Conservation (phyloP, 2,797 vertebrate species). For the Hippoglossus hippoglossus region DNA sequence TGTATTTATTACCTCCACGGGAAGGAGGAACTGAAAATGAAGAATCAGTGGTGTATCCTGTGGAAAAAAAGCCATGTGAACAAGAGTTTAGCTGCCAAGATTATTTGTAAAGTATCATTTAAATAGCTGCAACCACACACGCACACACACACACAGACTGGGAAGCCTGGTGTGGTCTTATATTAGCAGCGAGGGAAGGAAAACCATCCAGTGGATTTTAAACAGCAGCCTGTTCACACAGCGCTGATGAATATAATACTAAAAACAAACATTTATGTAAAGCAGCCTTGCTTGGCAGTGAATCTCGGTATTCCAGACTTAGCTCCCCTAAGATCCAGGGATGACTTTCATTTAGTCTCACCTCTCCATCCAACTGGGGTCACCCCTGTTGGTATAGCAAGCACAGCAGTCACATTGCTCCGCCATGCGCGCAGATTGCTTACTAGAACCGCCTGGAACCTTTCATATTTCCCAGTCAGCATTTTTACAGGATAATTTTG, state of each 20-base stretch:
- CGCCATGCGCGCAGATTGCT: conserved; percentile 84
- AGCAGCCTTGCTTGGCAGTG: conserved; percentile 49
- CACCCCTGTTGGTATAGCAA: conserved; percentile 85
- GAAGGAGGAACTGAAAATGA: conserved; percentile 70
- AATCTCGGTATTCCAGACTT: conserved; percentile 69
- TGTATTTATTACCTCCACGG: conserved; percentile 81
- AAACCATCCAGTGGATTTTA: conserved; percentile 15
- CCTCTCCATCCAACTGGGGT: conserved; percentile 80
- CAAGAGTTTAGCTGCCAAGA: conserved; percentile 6
- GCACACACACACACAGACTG: not conserved
- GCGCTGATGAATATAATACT: conserved; percentile 50
- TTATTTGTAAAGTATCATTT: conserved; percentile 15
- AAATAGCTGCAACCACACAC: conserved; percentile 5
- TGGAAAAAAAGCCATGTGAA: conserved; percentile 17
- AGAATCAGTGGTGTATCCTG: conserved; percentile 66
- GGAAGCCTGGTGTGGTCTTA: not conserved
- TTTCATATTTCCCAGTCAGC: conserved; percentile 85
- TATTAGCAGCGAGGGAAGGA: not conserved
- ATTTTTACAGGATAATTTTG: conserved; percentile 84
- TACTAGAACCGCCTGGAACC: conserved; percentile 84
- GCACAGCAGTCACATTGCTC: conserved; percentile 85
- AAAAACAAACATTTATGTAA: conserved; percentile 64
- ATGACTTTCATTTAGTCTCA: conserved; percentile 83
- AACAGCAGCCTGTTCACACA: conserved; percentile 45
- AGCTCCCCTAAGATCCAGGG: conserved; percentile 74